phyloP scores from a whole-genome alignment of 2,888 invertebrate species.

The Pomacea canaliculata region DNA sequence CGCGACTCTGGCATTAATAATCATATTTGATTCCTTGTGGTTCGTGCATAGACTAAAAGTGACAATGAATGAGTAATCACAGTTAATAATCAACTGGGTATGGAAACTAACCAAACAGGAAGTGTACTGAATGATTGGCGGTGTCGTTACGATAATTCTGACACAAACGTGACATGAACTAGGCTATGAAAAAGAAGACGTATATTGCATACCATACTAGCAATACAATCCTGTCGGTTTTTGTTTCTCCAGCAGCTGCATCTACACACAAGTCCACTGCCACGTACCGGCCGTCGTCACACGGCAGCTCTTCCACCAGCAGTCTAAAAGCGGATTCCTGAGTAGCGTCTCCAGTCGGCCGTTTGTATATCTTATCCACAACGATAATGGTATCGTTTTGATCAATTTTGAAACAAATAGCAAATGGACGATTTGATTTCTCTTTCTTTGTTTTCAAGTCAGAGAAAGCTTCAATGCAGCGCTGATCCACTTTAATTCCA shows the following conservation, averaged over 20 bases:
- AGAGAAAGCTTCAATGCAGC: background rate
- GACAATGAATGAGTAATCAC: too few species aligned
- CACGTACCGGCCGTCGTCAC: background rate
- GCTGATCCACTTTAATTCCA: background rate
- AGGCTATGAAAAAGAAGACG: background rate
- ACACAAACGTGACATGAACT: background rate
- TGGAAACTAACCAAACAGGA: too few species aligned
- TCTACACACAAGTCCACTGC: background rate
- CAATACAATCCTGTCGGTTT: background rate
- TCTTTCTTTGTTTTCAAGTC: background rate
- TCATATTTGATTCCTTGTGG: too few species aligned
- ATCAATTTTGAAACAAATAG: background rate
- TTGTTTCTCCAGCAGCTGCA: background rate
- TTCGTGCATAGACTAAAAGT: too few species aligned
- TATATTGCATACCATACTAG: background rate
- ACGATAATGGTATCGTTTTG: background rate
- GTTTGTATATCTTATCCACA: background rate
- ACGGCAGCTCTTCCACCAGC: background rate
- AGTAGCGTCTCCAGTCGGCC: background rate
- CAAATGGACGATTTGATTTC: background rate
- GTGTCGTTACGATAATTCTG: background rate
- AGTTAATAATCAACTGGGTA: too few species aligned
- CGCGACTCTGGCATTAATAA: too few species aligned
- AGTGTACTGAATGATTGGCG: background rate
- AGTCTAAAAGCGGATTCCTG: background rate